phyloP scores from a whole-genome alignment of 2,888 invertebrate genomes.

The Eulithis prunata region DNA sequence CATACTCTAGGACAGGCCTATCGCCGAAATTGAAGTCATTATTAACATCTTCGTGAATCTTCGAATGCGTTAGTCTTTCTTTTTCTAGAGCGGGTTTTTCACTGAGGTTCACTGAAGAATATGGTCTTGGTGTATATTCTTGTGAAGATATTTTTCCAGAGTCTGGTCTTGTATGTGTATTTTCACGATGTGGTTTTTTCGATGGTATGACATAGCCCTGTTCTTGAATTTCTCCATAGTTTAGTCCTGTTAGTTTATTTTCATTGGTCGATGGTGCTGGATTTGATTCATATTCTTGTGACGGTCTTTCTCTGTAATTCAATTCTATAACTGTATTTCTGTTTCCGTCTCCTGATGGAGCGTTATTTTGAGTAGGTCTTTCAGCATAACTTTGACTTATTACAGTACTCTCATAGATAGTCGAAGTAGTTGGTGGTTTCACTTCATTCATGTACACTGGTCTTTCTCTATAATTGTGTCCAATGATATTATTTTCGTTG shows the following conservation, averaged over 20 bases:
- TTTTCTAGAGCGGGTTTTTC: constrained; percentile 17
- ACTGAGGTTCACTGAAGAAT: constrained; percentile 6
- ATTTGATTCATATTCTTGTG: constrained; percentile 10
- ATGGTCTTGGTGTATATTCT: constrained; percentile 22
- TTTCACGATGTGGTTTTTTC: constrained; percentile 3
- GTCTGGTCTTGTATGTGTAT: constrained; percentile 5
- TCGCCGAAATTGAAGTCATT: constrained; percentile 24
- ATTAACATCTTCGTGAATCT: constrained; percentile 7
- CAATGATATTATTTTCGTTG: constrained; percentile 44
- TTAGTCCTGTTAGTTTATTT: constrained; percentile 11
- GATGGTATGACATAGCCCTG: constrained; percentile 11
- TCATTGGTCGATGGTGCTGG: background rate
- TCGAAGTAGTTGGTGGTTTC: constrained; percentile 20
- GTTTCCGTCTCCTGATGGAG: constrained; percentile 13
- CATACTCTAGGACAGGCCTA: constrained; percentile 17
- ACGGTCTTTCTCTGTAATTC: constrained; percentile 22
- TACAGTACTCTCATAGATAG: constrained; percentile 32
- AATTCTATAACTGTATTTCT: constrained; percentile 32
- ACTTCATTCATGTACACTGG: constrained; percentile 28
- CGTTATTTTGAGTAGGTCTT: constrained; percentile 28
- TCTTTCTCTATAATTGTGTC: constrained; percentile 43
- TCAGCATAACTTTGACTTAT: constrained; percentile 42
- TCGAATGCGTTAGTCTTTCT: background rate
- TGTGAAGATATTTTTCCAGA: constrained; percentile 12
- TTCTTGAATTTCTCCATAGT: constrained; percentile 21